These are phyloP conservation scores for Oxyruncus cristatus DNA, from an alignment of 2,113 vertebrate genomes.

Conservation along the genomic window DNA sequence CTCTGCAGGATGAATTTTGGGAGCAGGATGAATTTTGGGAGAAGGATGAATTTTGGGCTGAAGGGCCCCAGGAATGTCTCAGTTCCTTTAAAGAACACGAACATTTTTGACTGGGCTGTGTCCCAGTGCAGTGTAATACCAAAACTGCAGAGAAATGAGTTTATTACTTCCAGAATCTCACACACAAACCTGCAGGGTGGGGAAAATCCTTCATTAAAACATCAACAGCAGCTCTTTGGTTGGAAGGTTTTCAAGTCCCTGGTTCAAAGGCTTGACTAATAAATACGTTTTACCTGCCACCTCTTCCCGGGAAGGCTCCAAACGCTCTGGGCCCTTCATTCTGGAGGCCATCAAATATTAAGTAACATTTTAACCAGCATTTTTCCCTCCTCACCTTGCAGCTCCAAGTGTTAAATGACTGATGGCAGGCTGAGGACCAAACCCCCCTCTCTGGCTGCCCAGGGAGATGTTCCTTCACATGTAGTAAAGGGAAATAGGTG, in stretches of 20 bases:
- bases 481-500: neutral
- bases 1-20: neutral
- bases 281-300: neutral
- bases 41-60: neutral
- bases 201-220: neutral
- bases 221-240: neutral
- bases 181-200: neutral
- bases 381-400: neutral
- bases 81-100: neutral
- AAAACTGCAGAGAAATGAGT: neutral
- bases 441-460: neutral
- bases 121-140: neutral
- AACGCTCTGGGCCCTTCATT: neutral
- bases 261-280: neutral
- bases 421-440: neutral
- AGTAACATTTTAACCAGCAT: neutral
- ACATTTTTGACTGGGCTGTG: neutral
- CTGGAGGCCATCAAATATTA: neutral
- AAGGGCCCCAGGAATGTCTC: neutral
- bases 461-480: neutral
- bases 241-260: neutral
- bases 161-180: neutral
- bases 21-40: neutral
- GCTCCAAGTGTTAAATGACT: neutral
- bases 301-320: neutral